Percentiles rank a stretch among this genome's conserved stretches.
Conservation (phyloP, 2,888 invertebrate genomes). For the Chrysolina haemoptera region DNA sequence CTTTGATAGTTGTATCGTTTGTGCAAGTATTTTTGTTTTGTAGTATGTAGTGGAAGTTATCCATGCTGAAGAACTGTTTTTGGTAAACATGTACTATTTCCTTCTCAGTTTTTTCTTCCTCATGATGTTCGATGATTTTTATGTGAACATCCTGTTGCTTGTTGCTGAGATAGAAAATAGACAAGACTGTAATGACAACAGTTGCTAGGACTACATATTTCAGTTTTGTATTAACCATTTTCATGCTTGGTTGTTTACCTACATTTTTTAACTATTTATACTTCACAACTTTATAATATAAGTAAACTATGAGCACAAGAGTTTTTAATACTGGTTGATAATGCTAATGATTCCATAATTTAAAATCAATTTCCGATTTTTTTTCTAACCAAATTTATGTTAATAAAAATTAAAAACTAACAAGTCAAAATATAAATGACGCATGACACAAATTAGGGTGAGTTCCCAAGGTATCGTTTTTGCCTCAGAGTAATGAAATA, state of each 20-base stretch:
- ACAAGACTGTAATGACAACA: neutral
- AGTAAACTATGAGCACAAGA: no score
- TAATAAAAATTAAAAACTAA: no score
- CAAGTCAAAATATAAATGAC: no score
- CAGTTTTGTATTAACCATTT: conserved; percentile 18
- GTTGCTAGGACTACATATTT: conserved; percentile 12
- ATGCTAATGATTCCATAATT: no score
- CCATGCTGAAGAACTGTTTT: conserved; percentile 58
- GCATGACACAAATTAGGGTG: no score
- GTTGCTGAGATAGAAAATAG: conserved; percentile 23
- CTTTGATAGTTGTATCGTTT: conserved; percentile 54
- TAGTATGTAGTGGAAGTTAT: conserved; percentile 58
- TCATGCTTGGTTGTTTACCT: neutral
- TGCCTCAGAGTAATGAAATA: no score
- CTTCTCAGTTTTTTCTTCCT: neutral
- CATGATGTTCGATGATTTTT: conserved; percentile 15
- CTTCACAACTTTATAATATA: neutral
- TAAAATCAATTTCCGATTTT: no score
- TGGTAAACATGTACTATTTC: neutral
- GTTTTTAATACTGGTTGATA: no score
- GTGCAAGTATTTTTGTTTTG: conserved; percentile 57
- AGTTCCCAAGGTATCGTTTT: no score
- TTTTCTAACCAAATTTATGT: no score
- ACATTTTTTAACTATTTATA: conserved; percentile 15
- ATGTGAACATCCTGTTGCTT: conserved; percentile 25